phyloP scores from a whole-genome alignment of 2,113 vertebrate genomes.

The Pelusios castaneus region DNA sequence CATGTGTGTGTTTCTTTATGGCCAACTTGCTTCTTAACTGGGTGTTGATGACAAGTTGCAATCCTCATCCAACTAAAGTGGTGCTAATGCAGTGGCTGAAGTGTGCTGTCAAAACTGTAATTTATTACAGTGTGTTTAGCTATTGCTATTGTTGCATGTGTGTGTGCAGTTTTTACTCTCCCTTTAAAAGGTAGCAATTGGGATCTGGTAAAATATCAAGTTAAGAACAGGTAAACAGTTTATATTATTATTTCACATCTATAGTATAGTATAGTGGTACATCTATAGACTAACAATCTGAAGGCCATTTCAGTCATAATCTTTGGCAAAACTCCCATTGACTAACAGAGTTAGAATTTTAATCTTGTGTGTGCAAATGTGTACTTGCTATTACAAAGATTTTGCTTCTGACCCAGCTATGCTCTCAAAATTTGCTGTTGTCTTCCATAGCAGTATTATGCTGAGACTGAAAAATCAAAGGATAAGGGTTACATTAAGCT shows the following conservation, averaged over 20 bases:
- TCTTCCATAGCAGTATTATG: neutral
- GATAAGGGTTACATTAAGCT: neutral
- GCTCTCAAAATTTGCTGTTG: neutral
- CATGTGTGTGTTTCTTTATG: neutral
- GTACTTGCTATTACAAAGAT: neutral
- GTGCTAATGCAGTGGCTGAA: neutral
- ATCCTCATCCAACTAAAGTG: neutral
- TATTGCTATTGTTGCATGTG: neutral
- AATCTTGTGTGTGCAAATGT: neutral
- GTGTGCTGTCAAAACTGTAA: neutral
- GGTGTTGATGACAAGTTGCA: neutral
- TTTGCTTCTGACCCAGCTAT: neutral
- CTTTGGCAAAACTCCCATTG: neutral
- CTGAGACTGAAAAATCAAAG: neutral
- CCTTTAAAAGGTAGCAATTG: neutral
- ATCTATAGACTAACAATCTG: neutral
- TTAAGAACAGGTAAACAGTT: neutral
- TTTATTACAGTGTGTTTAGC: neutral
- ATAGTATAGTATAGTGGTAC: too few species aligned
- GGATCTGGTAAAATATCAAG: neutral
- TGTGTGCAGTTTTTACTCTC: neutral
- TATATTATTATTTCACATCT: neutral
- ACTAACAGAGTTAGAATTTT: neutral
- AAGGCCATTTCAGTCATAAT: neutral
- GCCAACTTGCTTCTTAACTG: neutral